These are phyloP conservation scores for Lucifuga dentata DNA, from an alignment of 2,113 vertebrate genomes.

Conservation along the genomic window DNA sequence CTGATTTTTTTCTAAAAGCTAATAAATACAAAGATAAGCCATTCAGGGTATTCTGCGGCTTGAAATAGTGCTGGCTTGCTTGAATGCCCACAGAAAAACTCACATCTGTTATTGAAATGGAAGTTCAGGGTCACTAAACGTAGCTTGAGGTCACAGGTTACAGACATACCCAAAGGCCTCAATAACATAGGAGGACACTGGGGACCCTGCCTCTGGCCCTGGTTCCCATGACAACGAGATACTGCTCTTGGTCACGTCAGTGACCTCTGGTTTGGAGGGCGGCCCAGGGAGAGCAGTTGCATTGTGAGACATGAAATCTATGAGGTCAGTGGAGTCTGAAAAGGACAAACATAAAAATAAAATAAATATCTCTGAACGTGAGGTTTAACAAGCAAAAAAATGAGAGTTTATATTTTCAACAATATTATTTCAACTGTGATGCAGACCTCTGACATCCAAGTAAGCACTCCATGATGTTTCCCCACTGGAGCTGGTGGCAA, in stretches of 20 bases:
- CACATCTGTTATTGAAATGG: slow-evolving; percentile 66
- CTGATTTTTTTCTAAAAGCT: no score
- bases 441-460: slow-evolving; percentile 91
- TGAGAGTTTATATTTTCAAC: slow-evolving; percentile 6
- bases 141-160: slow-evolving; percentile 61
- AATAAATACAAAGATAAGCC: background rate
- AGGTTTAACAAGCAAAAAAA: slow-evolving; percentile 2
- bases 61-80: slow-evolving; percentile 21
- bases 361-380: slow-evolving; percentile 15
- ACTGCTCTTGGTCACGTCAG: slow-evolving; percentile 94
- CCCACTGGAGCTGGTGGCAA: slow-evolving; percentile 95
- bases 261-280: slow-evolving; percentile 94
- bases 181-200: slow-evolving; percentile 92
- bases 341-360: slow-evolving; percentile 25
- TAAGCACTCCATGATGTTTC: slow-evolving; percentile 97
- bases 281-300: slow-evolving; percentile 90
- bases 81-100: slow-evolving; percentile 46
- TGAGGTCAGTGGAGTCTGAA: slow-evolving; percentile 88
- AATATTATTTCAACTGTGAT: slow-evolving; percentile 9
- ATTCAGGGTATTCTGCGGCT: slow-evolving; percentile 2
- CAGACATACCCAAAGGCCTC: slow-evolving; percentile 94
- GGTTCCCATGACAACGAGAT: slow-evolving; percentile 95
- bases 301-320: slow-evolving; percentile 89
- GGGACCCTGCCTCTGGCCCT: slow-evolving; percentile 87
- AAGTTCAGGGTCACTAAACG: slow-evolving; percentile 71